Conservation (phyloP, 2,113 vertebrate species). For the Carollia perspicillata region DNA sequence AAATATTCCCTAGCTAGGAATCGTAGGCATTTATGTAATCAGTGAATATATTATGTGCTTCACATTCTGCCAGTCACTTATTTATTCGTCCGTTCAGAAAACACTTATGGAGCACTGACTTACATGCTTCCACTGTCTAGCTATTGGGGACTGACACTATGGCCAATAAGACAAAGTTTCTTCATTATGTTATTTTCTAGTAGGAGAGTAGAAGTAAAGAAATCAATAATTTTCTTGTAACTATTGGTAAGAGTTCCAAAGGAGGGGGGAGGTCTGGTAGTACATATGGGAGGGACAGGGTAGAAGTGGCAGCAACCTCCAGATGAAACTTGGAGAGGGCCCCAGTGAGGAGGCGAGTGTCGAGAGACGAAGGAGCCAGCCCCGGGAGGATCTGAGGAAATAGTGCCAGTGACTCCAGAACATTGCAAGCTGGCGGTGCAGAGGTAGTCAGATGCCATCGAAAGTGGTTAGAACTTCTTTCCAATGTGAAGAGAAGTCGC, state of each 20-base stretch:
- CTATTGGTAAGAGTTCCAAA: slow-evolving; percentile 7
- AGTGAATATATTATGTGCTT: not conserved
- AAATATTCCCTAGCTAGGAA: not conserved
- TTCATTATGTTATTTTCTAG: not conserved
- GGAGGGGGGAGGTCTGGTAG: not conserved
- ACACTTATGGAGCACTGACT: not conserved
- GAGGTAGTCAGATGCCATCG: not conserved
- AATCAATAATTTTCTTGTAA: slow-evolving; percentile 12
- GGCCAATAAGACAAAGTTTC: not conserved
- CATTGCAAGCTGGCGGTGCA: not conserved
- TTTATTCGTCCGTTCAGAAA: not conserved
- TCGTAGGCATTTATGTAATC: not conserved
- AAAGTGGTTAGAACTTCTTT: not conserved
- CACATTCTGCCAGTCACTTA: not conserved
- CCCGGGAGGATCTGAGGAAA: not conserved
- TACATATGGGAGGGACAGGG: not conserved
- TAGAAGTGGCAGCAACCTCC: not conserved
- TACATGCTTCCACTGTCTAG: not conserved
- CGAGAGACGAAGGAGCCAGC: not conserved
- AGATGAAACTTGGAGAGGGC: not conserved
- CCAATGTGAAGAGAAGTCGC: not conserved
- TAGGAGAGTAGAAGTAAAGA: not conserved
- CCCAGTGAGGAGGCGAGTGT: not conserved
- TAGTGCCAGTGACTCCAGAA: not conserved
- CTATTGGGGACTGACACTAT: not conserved